Evolutionary conservation across 2,113 vertebrate species (phyloP).

Genomic region (Nothobranchius furzeri): DNA sequence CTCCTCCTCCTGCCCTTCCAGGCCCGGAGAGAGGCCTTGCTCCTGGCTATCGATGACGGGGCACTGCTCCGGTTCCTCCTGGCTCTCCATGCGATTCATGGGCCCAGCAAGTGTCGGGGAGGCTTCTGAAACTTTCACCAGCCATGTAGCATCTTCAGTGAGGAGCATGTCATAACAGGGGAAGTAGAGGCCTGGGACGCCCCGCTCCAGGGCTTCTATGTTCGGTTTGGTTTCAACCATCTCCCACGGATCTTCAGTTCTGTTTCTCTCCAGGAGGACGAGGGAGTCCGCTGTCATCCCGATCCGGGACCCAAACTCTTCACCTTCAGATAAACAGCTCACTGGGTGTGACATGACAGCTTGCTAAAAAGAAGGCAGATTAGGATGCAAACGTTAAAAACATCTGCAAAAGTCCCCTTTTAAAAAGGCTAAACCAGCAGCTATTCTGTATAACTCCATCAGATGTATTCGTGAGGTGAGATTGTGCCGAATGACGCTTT

Average conservation of each 20-base stretch:
- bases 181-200: constrained; percentile 82
- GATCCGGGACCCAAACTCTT: constrained; percentile 60
- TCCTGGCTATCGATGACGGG: constrained; percentile 96
- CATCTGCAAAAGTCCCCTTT: not conserved
- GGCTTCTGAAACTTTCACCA: constrained; percentile 78
- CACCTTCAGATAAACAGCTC: constrained; percentile 43
- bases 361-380: constrained; percentile 18
- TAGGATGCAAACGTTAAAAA: too few relatives aligned
- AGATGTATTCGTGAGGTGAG: constrained; percentile 7
- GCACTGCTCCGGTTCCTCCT: constrained; percentile 91
- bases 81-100: constrained; percentile 30
- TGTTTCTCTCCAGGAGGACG: constrained; percentile 74
- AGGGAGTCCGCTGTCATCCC: constrained; percentile 74
- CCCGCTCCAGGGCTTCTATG: constrained; percentile 78
- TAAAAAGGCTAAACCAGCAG: constrained; percentile 20
- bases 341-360: constrained; percentile 64
- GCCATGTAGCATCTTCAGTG: constrained; percentile 82
- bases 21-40: constrained; percentile 78
- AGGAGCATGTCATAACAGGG: constrained; percentile 93
- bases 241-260: constrained; percentile 78
- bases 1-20: constrained; percentile 88
- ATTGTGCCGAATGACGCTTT: constrained; percentile 16
- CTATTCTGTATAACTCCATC: constrained; percentile 19
- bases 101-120: constrained; percentile 47
- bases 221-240: constrained; percentile 71